Base-by-base conservation (phyloP, 2,113 vertebrate genomes). In the Megaceryle torquata region DNA sequence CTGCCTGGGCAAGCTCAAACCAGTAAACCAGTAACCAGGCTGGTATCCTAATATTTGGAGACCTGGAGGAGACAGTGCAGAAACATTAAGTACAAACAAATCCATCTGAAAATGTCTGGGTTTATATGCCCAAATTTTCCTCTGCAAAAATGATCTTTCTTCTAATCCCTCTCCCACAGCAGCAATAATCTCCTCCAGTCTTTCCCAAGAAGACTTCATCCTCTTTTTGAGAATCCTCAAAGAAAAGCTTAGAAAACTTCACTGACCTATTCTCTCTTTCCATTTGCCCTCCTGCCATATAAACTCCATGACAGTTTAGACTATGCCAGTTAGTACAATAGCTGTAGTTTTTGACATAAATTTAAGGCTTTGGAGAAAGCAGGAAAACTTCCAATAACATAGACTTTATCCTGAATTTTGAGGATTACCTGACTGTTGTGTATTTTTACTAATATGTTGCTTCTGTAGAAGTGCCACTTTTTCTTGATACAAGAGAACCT, bases 1-100 rank as follows among this genome's bases (percentile, higher is more conserved):
- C 44, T 50, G 13, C 15, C 39, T 63, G 24, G 11, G 28, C 0
- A 0, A 86, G 21, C 16, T 59, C 14, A 84, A 68, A 48, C 0
- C 43, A 44, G 9, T 31, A 84, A 68, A 48, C 0, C 43, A 44
- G 9, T 31, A 53, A 20, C 25, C 18, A 79, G 31, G 5, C 21
- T 64, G 15, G 3, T 39, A 14, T 10, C 26, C 24, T 64, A 59
- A 43, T 3, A 2, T 48, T 7, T 33, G 57, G 28, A 50, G 24
- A 39, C 4, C 21, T 46, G 51, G 15, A 81, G 9, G 1, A 25
- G 2, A 71, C 3, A 60, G 8, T 48, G 20, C 56, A 77, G 31
- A 57, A 24, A 31, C 2, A 13, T 5, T 50, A 13, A 50, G 7
- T 9, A 39, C 8, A 75, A 10, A 54, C 5, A 75, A 10, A 54